These are phyloP conservation scores for Eilema depressum DNA, from an alignment of 2,888 invertebrate species.

Conservation along the genomic window DNA sequence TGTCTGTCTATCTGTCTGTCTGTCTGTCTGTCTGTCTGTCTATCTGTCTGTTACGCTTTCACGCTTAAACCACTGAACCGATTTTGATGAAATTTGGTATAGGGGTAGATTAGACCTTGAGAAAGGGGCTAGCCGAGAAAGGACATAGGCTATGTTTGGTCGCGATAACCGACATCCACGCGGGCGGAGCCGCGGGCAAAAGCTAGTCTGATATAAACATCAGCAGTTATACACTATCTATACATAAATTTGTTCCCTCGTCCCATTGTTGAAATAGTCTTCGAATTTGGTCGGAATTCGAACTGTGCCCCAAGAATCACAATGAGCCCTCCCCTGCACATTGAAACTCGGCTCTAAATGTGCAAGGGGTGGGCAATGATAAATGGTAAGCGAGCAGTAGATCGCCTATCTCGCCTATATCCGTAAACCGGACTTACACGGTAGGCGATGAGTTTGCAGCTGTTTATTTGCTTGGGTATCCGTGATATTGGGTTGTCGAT, in stretches of 20 bases:
- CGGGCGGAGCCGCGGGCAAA: too few relatives aligned
- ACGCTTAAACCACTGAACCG: too few relatives aligned
- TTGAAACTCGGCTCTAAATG: constrained; percentile 19
- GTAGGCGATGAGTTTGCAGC: constrained; percentile 3
- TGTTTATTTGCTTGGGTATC: neutral
- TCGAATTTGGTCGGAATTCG: constrained; percentile 23
- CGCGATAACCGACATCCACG: too few relatives aligned
- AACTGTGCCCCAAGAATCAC: constrained; percentile 23
- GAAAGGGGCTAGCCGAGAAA: too few relatives aligned
- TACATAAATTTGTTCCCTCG: constrained; percentile 24
- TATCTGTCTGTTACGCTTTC: too few relatives aligned
- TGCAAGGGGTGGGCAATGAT: constrained; percentile 27
- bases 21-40: too few relatives aligned
- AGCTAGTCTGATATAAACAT: constrained; percentile 12
- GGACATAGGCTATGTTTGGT: too few relatives aligned
- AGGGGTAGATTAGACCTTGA: too few relatives aligned
- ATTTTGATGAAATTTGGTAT: too few relatives aligned
- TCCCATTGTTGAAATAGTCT: constrained; percentile 26
- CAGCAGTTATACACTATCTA: constrained; percentile 5
- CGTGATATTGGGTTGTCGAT: neutral
- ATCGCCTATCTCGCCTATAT: constrained; percentile 13
- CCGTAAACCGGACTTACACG: neutral
- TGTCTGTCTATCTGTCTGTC: too few relatives aligned
- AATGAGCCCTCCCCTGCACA: constrained; percentile 26
- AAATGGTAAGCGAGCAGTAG: constrained; percentile 23